Conservation (phyloP, 2,888 invertebrate species). For the Neocrepidodera transversa region DNA sequence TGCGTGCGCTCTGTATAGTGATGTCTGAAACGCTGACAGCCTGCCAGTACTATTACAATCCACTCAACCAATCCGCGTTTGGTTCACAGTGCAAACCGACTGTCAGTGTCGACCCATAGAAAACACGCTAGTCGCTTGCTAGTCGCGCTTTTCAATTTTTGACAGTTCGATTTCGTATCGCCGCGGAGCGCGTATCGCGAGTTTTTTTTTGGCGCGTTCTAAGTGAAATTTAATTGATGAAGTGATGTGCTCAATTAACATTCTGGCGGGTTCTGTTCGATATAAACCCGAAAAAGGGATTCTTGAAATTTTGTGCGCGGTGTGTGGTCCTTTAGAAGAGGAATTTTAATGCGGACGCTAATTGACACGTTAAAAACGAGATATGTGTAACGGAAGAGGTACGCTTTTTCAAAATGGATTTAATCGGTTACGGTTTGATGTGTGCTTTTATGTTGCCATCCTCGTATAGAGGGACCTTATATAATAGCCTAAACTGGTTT, state of each 20-base stretch:
- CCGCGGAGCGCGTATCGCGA: constrained; percentile 32
- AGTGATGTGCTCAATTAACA: constrained; percentile 44
- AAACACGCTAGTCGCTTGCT: no score
- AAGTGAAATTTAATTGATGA: constrained; percentile 36
- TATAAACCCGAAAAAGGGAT: constrained; percentile 37
- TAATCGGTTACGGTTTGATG: constrained; percentile 54
- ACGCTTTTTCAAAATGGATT: constrained; percentile 49
- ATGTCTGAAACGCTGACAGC: constrained; percentile 64
- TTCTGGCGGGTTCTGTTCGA: constrained; percentile 34
- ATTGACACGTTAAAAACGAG: constrained; percentile 56
- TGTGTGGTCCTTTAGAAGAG: constrained; percentile 48
- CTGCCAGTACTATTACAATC: constrained; percentile 61
- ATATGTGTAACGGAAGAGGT: constrained; percentile 45
- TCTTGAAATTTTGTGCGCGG: constrained; percentile 34
- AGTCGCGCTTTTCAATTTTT: constrained; percentile 53
- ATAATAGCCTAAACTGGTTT: constrained; percentile 54
- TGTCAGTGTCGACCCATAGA: constrained; percentile 56
- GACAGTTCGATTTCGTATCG: constrained; percentile 44
- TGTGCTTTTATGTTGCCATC: constrained; percentile 50
- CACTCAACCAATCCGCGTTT: constrained; percentile 59
- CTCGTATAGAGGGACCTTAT: constrained; percentile 42
- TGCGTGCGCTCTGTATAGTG: constrained; percentile 61
- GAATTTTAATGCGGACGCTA: constrained; percentile 52
- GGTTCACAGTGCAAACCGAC: constrained; percentile 59
- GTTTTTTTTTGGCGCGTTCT: constrained; percentile 10